These are phyloP conservation scores for Elachura formosa DNA, from an alignment of 2,113 vertebrate genomes.

Conservation along the genomic window DNA sequence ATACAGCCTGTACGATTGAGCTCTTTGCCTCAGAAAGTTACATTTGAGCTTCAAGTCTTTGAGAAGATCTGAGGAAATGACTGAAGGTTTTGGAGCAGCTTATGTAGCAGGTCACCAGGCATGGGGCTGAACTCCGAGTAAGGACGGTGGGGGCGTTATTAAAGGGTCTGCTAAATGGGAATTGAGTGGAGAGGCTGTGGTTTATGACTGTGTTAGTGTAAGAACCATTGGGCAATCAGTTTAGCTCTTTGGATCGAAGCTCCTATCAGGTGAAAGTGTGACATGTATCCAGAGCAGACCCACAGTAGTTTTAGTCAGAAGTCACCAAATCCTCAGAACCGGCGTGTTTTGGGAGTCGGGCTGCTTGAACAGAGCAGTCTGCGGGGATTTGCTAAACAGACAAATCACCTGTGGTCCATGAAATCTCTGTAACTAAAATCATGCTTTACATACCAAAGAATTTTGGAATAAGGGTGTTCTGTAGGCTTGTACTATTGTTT, in stretches of 20 bases:
- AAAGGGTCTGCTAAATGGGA: background rate
- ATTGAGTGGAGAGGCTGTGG: fast-evolving
- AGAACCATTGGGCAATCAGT: background rate
- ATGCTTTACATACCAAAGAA: background rate
- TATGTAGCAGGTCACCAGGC: background rate
- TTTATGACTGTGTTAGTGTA: background rate
- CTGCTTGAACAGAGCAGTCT: background rate
- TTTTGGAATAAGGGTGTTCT: background rate
- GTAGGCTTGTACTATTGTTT: background rate
- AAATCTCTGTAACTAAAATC: background rate
- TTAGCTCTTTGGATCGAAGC: background rate
- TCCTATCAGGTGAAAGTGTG: background rate
- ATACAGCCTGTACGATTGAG: background rate
- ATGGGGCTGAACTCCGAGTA: background rate
- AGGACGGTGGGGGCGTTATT: background rate
- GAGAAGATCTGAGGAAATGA: background rate
- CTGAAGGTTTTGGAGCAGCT: background rate
- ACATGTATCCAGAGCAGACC: background rate
- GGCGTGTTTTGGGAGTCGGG: fast-evolving
- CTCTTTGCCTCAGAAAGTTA: background rate
- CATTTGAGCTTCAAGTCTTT: background rate
- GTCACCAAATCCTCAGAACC: background rate
- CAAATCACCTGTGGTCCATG: background rate
- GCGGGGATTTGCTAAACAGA: background rate
- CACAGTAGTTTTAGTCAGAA: background rate